Evolutionary conservation across 2,888 invertebrate genomes (phyloP).

Genomic region (Xestia xanthographa): DNA sequence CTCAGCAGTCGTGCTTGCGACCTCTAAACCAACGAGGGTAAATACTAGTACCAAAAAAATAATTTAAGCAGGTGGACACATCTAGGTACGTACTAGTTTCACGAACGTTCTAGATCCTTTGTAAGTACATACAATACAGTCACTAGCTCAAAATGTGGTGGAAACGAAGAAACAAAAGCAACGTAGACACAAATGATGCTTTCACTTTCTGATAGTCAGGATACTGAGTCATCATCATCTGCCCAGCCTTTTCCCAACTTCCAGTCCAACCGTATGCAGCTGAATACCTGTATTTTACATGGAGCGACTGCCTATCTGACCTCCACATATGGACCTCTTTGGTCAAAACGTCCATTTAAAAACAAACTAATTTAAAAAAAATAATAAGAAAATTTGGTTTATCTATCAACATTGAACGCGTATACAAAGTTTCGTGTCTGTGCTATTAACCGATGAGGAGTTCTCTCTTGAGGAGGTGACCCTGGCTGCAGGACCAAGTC

Average conservation of each 20-base stretch:
- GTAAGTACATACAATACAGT: not conserved
- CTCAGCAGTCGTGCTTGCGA: not conserved
- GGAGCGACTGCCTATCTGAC: no score
- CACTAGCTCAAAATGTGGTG: not conserved
- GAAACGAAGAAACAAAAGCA: not conserved
- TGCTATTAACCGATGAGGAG: no score
- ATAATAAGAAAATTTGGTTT: no score
- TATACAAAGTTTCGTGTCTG: no score
- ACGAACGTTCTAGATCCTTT: not conserved
- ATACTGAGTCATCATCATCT: not conserved
- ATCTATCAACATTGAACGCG: no score
- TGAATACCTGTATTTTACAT: no score
- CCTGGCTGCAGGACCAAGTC: no score
- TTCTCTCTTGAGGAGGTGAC: no score
- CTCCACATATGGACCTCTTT: not conserved
- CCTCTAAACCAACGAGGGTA: not conserved
- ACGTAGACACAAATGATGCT: not conserved
- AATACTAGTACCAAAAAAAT: not conserved
- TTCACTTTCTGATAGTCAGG: not conserved
- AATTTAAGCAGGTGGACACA: not conserved
- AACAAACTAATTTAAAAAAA: not conserved
- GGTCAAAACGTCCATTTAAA: constrained; percentile 2
- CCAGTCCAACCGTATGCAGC: no score
- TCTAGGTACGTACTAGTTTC: not conserved
- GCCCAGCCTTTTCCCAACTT: no score